These are phyloP conservation scores for Bombycilla garrulus DNA, from an alignment of 2,113 vertebrate species.

Conservation along the genomic window DNA sequence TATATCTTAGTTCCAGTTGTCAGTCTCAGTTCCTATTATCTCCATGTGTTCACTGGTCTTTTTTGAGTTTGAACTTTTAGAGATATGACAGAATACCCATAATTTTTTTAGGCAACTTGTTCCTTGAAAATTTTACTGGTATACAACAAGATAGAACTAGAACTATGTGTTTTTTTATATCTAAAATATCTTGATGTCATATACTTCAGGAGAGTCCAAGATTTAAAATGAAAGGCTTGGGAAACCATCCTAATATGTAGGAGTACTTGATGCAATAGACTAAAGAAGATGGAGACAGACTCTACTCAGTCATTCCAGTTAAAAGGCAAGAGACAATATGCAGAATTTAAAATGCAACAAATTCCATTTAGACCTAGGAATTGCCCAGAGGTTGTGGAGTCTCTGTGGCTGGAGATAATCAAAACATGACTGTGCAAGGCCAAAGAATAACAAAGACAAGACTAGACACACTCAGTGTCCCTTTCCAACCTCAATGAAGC, in stretches of 20 bases:
- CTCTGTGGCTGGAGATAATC: background rate
- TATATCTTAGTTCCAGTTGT: background rate
- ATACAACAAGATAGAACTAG: background rate
- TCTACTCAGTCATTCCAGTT: background rate
- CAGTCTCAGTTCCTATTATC: background rate
- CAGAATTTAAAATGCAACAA: background rate
- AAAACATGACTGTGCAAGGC: background rate
- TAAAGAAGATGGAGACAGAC: background rate
- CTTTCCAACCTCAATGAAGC: background rate
- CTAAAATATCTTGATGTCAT: background rate
- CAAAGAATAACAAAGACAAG: background rate
- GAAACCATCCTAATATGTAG: background rate
- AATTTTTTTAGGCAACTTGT: background rate
- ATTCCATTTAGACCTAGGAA: background rate
- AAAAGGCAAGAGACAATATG: background rate
- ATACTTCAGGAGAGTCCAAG: background rate
- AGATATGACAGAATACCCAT: background rate
- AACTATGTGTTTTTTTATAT: background rate
- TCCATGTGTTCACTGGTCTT: background rate
- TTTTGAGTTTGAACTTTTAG: background rate
- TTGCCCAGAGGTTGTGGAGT: background rate
- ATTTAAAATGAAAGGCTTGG: background rate
- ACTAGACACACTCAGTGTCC: background rate
- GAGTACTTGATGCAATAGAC: background rate
- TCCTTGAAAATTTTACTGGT: background rate